Percentiles rank a stretch among this genome's conserved stretches.
Evolutionary conservation across 2,888 invertebrate species (phyloP).

Genomic region (Parnassius mnemosyne): DNA sequence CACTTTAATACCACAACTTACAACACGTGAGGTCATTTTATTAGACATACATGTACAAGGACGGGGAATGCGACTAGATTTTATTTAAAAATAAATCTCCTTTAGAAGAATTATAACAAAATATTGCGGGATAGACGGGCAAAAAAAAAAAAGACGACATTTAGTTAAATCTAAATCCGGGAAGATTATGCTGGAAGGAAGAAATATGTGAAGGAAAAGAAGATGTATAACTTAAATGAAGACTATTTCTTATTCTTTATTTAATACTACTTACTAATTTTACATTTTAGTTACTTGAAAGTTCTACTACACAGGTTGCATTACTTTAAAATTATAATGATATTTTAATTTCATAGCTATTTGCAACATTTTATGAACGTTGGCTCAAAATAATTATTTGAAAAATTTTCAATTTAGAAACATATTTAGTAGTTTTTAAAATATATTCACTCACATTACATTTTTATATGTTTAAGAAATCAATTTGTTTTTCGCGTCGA

Average conservation of each 20-base stretch:
- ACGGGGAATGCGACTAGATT: conserved; percentile 51
- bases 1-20: conserved; percentile 57
- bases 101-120: conserved; percentile 13
- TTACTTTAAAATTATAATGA: not conserved
- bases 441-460: too few species aligned
- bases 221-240: conserved; percentile 20
- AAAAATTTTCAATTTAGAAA: too few species aligned
- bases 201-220: conserved; percentile 19
- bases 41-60: conserved; percentile 42
- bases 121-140: conserved; percentile 17
- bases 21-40: conserved; percentile 42
- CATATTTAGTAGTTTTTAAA: too few species aligned
- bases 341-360: not conserved
- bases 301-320: conserved; percentile 24
- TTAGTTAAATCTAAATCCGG: conserved; percentile 28
- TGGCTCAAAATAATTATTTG: too few species aligned
- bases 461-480: too few species aligned
- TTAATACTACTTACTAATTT: conserved; percentile 22
- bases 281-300: conserved; percentile 21
- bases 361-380: not conserved
- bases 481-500: too few species aligned
- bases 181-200: conserved; percentile 42
- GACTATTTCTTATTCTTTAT: conserved; percentile 20
- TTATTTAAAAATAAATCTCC: conserved; percentile 18
- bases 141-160: conserved; percentile 13